phyloP scores from a whole-genome alignment of 2,888 invertebrate genomes.

The Pandemis heparana region DNA sequence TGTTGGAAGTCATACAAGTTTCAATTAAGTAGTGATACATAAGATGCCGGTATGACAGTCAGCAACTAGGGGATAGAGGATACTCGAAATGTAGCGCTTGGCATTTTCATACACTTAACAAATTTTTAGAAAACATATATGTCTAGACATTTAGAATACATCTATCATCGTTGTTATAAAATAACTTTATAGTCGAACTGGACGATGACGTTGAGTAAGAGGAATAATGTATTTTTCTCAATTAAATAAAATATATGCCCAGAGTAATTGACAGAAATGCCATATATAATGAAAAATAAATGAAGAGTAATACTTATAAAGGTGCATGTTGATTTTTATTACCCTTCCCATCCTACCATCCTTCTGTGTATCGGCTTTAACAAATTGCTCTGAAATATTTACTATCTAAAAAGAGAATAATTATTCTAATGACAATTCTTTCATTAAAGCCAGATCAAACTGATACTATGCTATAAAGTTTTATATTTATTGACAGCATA shows the following conservation, averaged over 20 bases:
- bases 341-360: constrained; percentile 51
- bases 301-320: constrained; percentile 67
- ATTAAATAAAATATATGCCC: constrained; percentile 63
- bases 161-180: constrained; percentile 69
- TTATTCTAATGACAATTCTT: not conserved
- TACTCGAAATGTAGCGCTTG: constrained; percentile 43
- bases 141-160: constrained; percentile 55
- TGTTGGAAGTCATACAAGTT: constrained; percentile 8
- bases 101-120: constrained; percentile 46
- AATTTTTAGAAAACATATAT: constrained; percentile 64
- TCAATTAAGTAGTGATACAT: not conserved
- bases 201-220: constrained; percentile 65
- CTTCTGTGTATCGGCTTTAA: constrained; percentile 61
- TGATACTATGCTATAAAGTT: too few relatives aligned
- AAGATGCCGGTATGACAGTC: constrained; percentile 6
- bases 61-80: constrained; percentile 40
- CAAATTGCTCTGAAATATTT: constrained; percentile 24
- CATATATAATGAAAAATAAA: constrained; percentile 56
- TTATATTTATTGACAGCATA: not conserved
- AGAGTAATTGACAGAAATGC: constrained; percentile 62
- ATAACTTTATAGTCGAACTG: constrained; percentile 67
- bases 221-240: constrained; percentile 70
- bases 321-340: constrained; percentile 78
- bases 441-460: too few relatives aligned
- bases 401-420: not conserved